Evolutionary conservation across 2,888 invertebrate genomes (phyloP).

Genomic region (Drosophila mayaguana): DNA sequence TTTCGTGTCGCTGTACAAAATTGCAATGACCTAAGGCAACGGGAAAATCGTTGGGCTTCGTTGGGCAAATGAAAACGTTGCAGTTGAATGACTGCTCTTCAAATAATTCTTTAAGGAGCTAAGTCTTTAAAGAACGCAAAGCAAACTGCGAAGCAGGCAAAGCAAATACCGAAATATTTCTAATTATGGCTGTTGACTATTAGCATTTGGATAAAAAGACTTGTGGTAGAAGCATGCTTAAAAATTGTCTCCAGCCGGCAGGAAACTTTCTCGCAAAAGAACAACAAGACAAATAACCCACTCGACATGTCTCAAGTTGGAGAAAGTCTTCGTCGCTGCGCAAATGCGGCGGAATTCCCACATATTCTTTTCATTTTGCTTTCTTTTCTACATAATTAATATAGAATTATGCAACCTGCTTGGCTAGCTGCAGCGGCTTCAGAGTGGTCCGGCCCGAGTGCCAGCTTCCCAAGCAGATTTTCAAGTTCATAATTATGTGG

Average conservation of each 20-base stretch:
- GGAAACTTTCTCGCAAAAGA: slow-evolving; percentile 4
- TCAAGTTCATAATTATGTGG: slow-evolving; percentile 82
- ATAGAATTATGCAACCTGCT: slow-evolving; percentile 73
- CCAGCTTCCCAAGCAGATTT: slow-evolving; percentile 46
- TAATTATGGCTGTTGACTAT: not conserved
- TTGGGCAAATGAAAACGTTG: slow-evolving; percentile 19
- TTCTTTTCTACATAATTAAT: slow-evolving; percentile 36
- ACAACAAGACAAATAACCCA: slow-evolving; percentile 30
- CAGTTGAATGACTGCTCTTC: slow-evolving; percentile 54
- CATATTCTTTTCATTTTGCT: not conserved
- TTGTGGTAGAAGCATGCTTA: slow-evolving; percentile 42
- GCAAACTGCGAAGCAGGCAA: not conserved
- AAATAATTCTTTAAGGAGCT: slow-evolving; percentile 22
- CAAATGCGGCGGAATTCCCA: slow-evolving; percentile 45
- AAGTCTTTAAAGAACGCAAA: slow-evolving; percentile 13
- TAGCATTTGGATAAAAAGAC: not conserved
- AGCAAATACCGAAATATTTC: not conserved
- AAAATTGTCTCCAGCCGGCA: slow-evolving; percentile 7
- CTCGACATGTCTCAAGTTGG: slow-evolving; percentile 76
- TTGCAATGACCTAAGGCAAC: slow-evolving; percentile 73
- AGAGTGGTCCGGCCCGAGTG: slow-evolving; percentile 41
- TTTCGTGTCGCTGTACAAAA: slow-evolving; percentile 63
- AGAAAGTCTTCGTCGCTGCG: slow-evolving; percentile 57
- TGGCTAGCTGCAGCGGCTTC: slow-evolving; percentile 22
- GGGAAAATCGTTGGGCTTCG: slow-evolving; percentile 44